These are phyloP conservation scores for Mactra quadrangularis DNA, from an alignment of 1,140 invertebrate genomes.

Conservation along the genomic window DNA sequence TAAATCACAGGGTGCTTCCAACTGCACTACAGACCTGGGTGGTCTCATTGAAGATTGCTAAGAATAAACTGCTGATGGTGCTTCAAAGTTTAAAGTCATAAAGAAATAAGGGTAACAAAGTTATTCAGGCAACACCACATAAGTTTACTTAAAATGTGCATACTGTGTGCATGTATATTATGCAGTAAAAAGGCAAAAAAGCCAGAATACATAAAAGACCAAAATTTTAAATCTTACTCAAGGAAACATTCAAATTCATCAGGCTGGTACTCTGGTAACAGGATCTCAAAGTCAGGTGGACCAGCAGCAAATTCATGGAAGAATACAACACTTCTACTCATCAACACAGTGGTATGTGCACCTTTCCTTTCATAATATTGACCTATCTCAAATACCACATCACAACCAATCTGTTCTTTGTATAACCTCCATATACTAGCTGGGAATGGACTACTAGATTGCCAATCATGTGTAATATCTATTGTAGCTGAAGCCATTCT, in stretches of 20 bases:
- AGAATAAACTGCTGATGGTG: too few relatives aligned
- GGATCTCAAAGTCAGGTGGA: slow-evolving; percentile 16
- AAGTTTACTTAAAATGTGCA: too few relatives aligned
- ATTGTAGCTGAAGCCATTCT: slow-evolving; percentile 4
- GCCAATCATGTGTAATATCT: slow-evolving; percentile 16
- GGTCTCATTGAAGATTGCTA: too few relatives aligned
- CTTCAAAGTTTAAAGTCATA: too few relatives aligned
- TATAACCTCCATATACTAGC: slow-evolving; percentile 9
- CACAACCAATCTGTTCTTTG: slow-evolving; percentile 35
- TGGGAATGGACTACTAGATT: slow-evolving; percentile 9
- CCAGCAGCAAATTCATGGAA: slow-evolving; percentile 43
- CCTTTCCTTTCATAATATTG: slow-evolving; percentile 22
- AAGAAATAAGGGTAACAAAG: too few relatives aligned
- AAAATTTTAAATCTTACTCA: slow-evolving; percentile 42
- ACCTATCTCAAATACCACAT: slow-evolving; percentile 47
- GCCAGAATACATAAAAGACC: too few relatives aligned
- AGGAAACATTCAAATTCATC: slow-evolving; percentile 49
- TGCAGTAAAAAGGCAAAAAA: too few relatives aligned
- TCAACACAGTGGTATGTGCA: slow-evolving; percentile 39
- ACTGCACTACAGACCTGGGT: too few relatives aligned
- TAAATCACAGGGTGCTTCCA: too few relatives aligned
- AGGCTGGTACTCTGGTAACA: slow-evolving; percentile 13
- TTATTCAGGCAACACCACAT: too few relatives aligned
- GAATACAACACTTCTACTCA: slow-evolving; percentile 33
- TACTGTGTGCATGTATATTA: too few relatives aligned